Percentiles rank a stretch among this genome's conserved stretches.
phyloP scores from a whole-genome alignment of 2,113 vertebrate genomes.

The Nycticorax nycticorax region DNA sequence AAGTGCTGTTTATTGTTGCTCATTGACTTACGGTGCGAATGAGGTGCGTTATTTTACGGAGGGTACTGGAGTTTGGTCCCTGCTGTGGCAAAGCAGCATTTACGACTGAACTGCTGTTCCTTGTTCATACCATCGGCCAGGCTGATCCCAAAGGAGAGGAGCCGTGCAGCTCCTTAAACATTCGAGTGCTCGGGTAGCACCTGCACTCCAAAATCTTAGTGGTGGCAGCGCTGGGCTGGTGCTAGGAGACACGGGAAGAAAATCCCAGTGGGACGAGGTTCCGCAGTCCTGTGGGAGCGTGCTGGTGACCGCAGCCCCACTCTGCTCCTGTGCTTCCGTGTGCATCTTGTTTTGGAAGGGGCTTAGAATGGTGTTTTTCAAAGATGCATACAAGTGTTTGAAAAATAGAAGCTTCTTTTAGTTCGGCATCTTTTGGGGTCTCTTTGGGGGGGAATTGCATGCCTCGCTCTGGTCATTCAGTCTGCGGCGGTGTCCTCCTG shows the following conservation, averaged over 20 bases:
- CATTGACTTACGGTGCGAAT: fast-evolving
- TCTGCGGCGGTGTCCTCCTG: not conserved
- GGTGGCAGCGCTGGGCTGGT: not conserved
- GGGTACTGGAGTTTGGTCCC: fast-evolving
- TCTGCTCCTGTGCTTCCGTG: not conserved
- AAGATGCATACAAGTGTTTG: fast-evolving
- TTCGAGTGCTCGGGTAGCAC: not conserved
- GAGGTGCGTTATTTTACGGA: fast-evolving
- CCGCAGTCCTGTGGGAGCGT: fast-evolving
- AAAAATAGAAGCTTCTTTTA: not conserved
- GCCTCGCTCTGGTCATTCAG: fast-evolving
- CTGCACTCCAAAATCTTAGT: fast-evolving
- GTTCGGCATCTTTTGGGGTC: not conserved
- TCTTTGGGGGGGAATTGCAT: fast-evolving
- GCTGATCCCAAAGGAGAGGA: not conserved
- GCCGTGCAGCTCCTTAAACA: not conserved
- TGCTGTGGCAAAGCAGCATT: fast-evolving
- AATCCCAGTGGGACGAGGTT: not conserved
- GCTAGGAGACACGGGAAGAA: not conserved
- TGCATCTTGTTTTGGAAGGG: not conserved
- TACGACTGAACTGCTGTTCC: fast-evolving
- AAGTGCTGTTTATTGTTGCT: not conserved
- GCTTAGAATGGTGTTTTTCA: not conserved
- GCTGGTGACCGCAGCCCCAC: not conserved
- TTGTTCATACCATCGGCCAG: fast-evolving